phyloP scores from a whole-genome alignment of 2,797 vertebrate species.

The Limnodromus scolopaceus region DNA sequence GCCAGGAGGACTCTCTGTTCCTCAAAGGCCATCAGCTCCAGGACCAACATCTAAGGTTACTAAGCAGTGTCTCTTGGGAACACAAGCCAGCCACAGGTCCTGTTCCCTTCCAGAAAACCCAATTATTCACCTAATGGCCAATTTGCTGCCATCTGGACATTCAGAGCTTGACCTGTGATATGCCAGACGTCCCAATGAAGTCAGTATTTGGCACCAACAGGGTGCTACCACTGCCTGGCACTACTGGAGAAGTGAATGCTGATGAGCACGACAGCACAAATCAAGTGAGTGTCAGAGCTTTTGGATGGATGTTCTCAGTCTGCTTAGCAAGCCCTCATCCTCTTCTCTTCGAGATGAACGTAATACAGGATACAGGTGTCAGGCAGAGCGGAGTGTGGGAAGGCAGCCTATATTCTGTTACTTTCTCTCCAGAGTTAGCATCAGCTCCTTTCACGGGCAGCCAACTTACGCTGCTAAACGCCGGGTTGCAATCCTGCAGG shows the following conservation, averaged over 20 bases:
- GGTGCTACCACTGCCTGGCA: background rate
- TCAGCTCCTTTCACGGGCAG: background rate
- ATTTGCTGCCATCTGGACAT: slow-evolving; percentile 57
- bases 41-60: background rate
- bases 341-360: background rate
- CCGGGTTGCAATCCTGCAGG: background rate
- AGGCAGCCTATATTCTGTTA: background rate
- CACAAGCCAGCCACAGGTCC: background rate
- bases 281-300: background rate
- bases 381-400: background rate
- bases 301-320: background rate
- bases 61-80: background rate
- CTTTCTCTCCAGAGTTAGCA: background rate
- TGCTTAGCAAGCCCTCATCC: background rate
- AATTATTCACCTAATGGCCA: slow-evolving; percentile 42
- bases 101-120: slow-evolving; percentile 39
- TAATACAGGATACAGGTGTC: background rate
- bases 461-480: background rate
- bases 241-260: background rate
- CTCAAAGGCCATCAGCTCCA: background rate
- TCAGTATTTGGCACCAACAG: background rate
- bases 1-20: background rate
- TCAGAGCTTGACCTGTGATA: background rate
- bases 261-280: fast-evolving
- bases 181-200: slow-evolving; percentile 14